Base-by-base conservation (phyloP, 2,113 vertebrate species). In the Rissa tridactyla region DNA sequence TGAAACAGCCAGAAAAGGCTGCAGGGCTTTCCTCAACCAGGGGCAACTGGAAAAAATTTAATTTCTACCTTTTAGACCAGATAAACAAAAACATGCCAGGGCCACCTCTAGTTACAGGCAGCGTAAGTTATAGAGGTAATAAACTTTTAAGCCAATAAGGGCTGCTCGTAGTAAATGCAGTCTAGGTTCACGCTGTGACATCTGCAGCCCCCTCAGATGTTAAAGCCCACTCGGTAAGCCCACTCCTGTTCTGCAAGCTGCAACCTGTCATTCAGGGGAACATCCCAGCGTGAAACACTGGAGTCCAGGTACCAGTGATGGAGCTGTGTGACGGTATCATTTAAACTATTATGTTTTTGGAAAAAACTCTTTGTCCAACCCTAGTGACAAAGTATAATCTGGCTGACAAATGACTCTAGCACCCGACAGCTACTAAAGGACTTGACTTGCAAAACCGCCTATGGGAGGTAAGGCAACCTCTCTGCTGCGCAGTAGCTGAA, bases 361-460 rank as follows among this genome's bases (percentile, higher is more conserved):
- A 7, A 71, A 51, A 4, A 51, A 12, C 18, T 26, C 6, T 47
- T 77, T 78, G 26, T 38, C n/a, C 62, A 65, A 7, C 22, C 19
- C 11, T n/a, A 20, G 20, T 73, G 60, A 49, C 55, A 15, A 26
- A 38, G 27, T 42, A 36, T 46, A 47, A 83, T n/a, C 38, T 68
- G 46, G 10, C 34, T 80, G 64, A 68, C 22, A 88, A 73, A 51
- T 32, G 4, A 27, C 13, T 65, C 30, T 8, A 40, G 44, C 7
- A 71, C 34, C 15, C 0, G 0, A 29, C 2, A 36, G 29, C 15
- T 66, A 25, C 71, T 52, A 16, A 66, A 73, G 72, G 36, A 29
- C 32, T 78, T 78, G 38, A 47, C 32, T 90, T 85, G n/a, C 65
- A 71, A 51, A 86, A 32, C 29, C 2, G 0, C 1, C 0, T 46